A percentile compares a stretch with the other conserved stretches of the same genome.
Conservation (phyloP, 2,113 vertebrate species). For the Lophura nycthemera region DNA sequence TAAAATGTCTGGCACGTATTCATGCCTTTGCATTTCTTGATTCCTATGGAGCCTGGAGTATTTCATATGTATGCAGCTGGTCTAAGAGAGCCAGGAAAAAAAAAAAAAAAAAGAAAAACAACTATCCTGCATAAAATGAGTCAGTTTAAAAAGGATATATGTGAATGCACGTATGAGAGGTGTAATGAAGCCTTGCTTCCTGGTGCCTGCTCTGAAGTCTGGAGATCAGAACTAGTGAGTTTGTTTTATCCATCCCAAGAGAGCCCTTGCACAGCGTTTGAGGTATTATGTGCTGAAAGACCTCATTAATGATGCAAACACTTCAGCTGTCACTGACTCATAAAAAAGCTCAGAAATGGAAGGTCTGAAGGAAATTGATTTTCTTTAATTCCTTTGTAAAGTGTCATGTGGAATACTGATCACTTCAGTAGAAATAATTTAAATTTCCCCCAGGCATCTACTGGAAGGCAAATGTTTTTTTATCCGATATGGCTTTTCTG, state of each 20-base stretch:
- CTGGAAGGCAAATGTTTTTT: not conserved
- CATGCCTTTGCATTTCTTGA: not conserved
- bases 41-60: not conserved
- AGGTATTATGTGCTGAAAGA: constrained; percentile 64
- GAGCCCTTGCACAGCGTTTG: constrained; percentile 19
- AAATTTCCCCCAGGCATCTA: not conserved
- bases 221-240: not conserved
- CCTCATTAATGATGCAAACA: constrained; percentile 62
- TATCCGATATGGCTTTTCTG: not conserved
- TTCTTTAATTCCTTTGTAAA: constrained; percentile 72
- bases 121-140: not conserved
- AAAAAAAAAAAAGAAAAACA: not conserved
- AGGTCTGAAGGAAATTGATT: constrained; percentile 70
- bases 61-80: not conserved
- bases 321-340: constrained; percentile 74
- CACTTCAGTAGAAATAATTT: constrained; percentile 57
- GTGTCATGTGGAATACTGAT: constrained; percentile 68
- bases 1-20: not conserved
- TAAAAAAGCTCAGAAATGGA: constrained; percentile 62
- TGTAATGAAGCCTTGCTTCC: not conserved
- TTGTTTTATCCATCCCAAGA: constrained; percentile 32
- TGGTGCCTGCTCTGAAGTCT: not conserved
- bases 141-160: not conserved
- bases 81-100: not conserved
- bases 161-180: not conserved